These are phyloP conservation scores for Gobio gobio DNA, from an alignment of 2,113 vertebrate genomes.

Conservation along the genomic window DNA sequence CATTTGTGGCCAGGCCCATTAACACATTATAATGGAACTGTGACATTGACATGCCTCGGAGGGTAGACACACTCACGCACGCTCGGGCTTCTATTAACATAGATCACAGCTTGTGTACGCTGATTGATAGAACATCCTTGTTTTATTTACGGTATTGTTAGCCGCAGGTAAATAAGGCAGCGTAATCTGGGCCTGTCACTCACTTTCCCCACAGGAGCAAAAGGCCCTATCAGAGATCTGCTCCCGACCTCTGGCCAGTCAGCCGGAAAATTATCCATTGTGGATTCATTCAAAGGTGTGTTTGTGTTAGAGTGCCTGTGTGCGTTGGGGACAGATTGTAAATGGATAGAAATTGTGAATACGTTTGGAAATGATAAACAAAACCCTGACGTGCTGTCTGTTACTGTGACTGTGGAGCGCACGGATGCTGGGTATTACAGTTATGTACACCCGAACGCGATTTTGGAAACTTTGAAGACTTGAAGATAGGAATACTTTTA, in stretches of 20 bases:
- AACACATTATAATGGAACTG: constrained; percentile 49
- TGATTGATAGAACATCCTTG: constrained; percentile 63
- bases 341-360: constrained; percentile 41
- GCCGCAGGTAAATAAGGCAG: constrained; percentile 64
- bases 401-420: not conserved
- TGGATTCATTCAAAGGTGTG: constrained; percentile 54
- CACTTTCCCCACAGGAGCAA: constrained; percentile 43
- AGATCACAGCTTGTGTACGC: constrained; percentile 40
- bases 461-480: not conserved
- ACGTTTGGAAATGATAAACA: constrained; percentile 31
- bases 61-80: constrained; percentile 25
- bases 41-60: constrained; percentile 55
- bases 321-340: constrained; percentile 5
- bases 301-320: constrained; percentile 39
- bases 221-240: constrained; percentile 52
- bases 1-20: constrained; percentile 48
- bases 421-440: not conserved
- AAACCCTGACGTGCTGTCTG: not conserved
- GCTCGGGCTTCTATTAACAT: constrained; percentile 43
- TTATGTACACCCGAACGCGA: not conserved
- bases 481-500: too few relatives aligned
- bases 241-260: constrained; percentile 39
- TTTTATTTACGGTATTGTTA: constrained; percentile 66
- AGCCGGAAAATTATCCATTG: constrained; percentile 60
- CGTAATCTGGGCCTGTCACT: constrained; percentile 63